Percentiles rank a stretch among this genome's conserved stretches.
phyloP scores from a whole-genome alignment of 2,888 invertebrate genomes.

The Apomyelois bistriatella region DNA sequence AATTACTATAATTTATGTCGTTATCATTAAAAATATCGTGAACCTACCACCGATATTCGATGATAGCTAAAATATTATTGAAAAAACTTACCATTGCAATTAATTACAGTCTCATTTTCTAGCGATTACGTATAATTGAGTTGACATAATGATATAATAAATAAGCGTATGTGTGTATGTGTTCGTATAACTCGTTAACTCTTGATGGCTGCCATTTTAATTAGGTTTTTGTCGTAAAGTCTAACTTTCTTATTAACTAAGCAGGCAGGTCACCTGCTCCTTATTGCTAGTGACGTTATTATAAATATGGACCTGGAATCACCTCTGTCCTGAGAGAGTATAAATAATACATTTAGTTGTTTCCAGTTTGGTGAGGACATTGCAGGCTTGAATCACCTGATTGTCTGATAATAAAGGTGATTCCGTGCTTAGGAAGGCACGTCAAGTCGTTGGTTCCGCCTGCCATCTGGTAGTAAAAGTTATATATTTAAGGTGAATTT shows the following conservation, averaged over 20 bases:
- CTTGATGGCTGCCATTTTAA: neutral
- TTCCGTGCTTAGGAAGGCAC: no score
- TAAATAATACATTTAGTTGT: no score
- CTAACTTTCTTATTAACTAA: neutral
- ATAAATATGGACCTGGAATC: no score
- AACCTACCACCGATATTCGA: neutral
- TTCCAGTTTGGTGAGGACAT: no score
- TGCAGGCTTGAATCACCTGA: no score
- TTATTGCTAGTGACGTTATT: neutral
- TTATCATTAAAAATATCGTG: neutral
- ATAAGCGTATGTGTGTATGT: neutral
- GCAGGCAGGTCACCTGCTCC: neutral
- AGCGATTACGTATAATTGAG: conserved; percentile 6
- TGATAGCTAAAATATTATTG: neutral
- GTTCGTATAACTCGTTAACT: neutral
- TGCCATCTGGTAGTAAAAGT: no score
- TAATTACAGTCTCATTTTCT: neutral
- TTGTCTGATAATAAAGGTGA: no score
- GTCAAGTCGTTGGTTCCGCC: no score
- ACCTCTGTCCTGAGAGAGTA: no score
- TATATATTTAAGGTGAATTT: no score
- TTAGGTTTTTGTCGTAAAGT: neutral
- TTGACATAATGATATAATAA: conserved; percentile 6
- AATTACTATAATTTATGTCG: neutral
- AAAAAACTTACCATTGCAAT: neutral